Evolutionary conservation across 2,888 invertebrate genomes (phyloP).

Genomic region (Dendrolimus pini): DNA sequence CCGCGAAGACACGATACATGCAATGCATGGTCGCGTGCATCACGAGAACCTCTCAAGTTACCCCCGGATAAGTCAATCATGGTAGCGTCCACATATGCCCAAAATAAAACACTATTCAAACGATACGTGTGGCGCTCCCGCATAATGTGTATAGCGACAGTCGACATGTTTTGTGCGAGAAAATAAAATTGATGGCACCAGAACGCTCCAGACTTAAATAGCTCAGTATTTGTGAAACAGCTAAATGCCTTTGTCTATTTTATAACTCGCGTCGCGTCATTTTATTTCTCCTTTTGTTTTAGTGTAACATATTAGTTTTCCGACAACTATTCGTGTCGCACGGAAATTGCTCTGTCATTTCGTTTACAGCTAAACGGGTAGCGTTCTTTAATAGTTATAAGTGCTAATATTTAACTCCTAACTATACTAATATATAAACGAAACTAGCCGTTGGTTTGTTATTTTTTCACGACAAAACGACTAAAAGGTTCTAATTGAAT

Average conservation of each 20-base stretch:
- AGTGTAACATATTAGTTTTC: conserved; percentile 61
- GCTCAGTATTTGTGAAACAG: conserved; percentile 60
- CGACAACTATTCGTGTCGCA: conserved; percentile 47
- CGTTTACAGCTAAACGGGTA: conserved; percentile 32
- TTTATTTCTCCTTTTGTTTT: conserved; percentile 48
- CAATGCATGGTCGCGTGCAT: conserved; percentile 22
- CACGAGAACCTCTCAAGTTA: conserved; percentile 70
- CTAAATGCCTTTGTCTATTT: conserved; percentile 73
- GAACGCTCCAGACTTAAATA: conserved; percentile 68
- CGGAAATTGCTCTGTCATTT: conserved; percentile 56
- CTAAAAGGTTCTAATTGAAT: no score
- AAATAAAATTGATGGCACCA: conserved; percentile 74
- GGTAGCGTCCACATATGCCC: conserved; percentile 66
- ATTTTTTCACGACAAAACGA: no score
- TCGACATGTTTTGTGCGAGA: conserved; percentile 75
- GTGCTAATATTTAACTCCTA: conserved; percentile 39
- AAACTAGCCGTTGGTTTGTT: no score
- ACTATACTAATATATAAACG: conserved; percentile 11
- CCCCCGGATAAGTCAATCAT: conserved; percentile 77
- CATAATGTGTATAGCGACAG: conserved; percentile 70
- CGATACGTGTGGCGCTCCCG: conserved; percentile 68
- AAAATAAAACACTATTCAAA: conserved; percentile 70
- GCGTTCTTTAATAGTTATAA: conserved; percentile 44
- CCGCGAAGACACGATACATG: conserved; percentile 10
- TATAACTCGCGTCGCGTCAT: conserved; percentile 60